Base-by-base conservation (phyloP, 2,113 vertebrate species). In the Etheostoma cragini region DNA sequence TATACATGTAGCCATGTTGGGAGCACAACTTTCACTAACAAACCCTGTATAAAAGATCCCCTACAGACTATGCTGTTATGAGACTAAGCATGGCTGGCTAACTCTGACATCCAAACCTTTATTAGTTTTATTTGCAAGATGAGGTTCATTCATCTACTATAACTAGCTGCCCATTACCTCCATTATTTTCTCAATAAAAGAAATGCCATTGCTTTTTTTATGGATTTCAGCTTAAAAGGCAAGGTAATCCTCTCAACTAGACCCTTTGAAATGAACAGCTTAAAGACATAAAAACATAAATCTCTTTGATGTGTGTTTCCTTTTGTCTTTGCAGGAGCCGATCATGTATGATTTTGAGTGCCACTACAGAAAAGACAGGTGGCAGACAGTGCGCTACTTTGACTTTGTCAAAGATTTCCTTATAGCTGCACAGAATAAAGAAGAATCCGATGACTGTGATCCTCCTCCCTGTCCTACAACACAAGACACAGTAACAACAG, bases 331-430 rank as follows among this genome's bases (percentile, higher is more conserved):
- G 2, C 85, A 95, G 95, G 93, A 94, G 57, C 38, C 47, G 0
- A 77, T 89, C 67, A 95, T 95, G 94, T 82, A 80, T 6, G 94
- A 95, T 2, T 96, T 96, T 66, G 63, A 92, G 76, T 96, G 95
- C 86, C 95, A 96, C 93, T 95, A 93, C 87, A 88, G 89, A 80
- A 52, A 87, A 24, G 94, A 94, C 58, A 62, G 79, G 85, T 95
- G 94, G 95, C 85, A 81, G 42, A 95, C 95, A 4, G 87, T 45
- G 4, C 76, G 26, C 38, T 96, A 95, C 85, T 96, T 96, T 83
- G 86, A 95, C 77, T 95, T 94, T 63, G 81, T 95, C 46, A 81
- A 94, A 87, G 88, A 95, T 21, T 93, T 95, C 84, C 90, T 94
- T 22, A 82, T 82, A 76, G 92, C 90, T 35, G 91, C 91, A 74